Conservation (phyloP, 2,113 vertebrate genomes). For the Bos indicus region DNA sequence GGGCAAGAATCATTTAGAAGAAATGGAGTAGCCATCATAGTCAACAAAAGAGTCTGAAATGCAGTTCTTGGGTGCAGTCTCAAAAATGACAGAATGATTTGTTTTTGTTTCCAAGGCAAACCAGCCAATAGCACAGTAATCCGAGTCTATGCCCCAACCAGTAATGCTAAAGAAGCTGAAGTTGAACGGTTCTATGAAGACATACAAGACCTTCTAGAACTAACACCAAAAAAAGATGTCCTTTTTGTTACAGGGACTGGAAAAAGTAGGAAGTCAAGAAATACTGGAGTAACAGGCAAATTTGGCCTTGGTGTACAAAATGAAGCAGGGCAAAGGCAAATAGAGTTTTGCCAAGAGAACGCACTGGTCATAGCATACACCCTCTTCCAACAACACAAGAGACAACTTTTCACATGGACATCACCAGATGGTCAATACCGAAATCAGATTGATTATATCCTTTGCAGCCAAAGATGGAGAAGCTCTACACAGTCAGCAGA, state of each 20-base stretch:
- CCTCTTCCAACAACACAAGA: neutral
- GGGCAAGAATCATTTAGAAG: neutral
- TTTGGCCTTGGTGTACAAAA: neutral
- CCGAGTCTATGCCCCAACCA: neutral
- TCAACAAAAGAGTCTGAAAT: neutral
- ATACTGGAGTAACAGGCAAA: neutral
- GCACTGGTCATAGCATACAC: neutral
- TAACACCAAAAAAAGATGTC: neutral
- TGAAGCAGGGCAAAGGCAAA: neutral
- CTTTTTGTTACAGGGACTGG: neutral
- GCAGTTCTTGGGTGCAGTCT: neutral
- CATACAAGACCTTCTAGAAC: neutral
- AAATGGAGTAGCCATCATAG: neutral
- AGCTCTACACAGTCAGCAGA: neutral
- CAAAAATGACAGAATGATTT: neutral
- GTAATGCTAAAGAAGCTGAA: neutral
- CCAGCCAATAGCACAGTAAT: neutral
- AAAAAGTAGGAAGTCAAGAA: neutral
- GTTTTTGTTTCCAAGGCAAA: neutral
- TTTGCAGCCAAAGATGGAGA: neutral
- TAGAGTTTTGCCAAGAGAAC: neutral
- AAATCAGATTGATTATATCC: neutral
- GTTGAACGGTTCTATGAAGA: neutral
- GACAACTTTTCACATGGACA: neutral
- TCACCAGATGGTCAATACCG: neutral